Base-by-base conservation (phyloP, 2,888 invertebrate species). In the Augochlorella aurata region DNA sequence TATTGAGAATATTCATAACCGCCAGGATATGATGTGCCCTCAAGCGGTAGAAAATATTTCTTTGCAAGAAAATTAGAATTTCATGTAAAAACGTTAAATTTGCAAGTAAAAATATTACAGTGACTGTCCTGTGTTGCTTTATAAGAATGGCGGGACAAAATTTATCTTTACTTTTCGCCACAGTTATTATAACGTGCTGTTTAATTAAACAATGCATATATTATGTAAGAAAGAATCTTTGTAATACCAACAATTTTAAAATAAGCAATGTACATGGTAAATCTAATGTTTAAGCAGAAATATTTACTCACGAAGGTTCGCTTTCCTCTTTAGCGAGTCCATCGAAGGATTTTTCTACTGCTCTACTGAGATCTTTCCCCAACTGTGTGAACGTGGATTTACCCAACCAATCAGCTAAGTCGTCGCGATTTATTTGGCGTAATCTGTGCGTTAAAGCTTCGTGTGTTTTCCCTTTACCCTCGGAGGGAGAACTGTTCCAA, bases 351-450 rank as follows among this genome's bases (percentile, higher is more conserved):
- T 78, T 82, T 29, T 85, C 78, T 50, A 93, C 70, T 38, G 93
- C 92, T 76, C 92, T 90, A 81, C 94, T 93, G 10, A 95, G 90
- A 85, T 96, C 95, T 75, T 93, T 91, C 5, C 94, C 94, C 47
- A 96, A 90, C 85, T 95, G 94, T 61, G 94, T 93, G 89, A 95
- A 96, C 0, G 95, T 94, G 0, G 94, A 94, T 80, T 93, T 94
- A 12, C 95, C 95, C 0, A 96, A 90, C 96, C 96, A 96, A 85
- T 95, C 94, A 0, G 96, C 96, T 72, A 96, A 90, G 82, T 95
- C 95, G 0, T 84, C 81, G 85, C 94, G 95, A 38, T 94, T 95
- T 77, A 96, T 93, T 91, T 96, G 96, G 9, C 95, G 94, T 44
- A 96, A 91, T 85, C 96, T 94, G 65, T 94, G 94, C 68, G 94